phyloP scores from a whole-genome alignment of 2,113 vertebrate species.

The Anarhynchus alexandrinus region DNA sequence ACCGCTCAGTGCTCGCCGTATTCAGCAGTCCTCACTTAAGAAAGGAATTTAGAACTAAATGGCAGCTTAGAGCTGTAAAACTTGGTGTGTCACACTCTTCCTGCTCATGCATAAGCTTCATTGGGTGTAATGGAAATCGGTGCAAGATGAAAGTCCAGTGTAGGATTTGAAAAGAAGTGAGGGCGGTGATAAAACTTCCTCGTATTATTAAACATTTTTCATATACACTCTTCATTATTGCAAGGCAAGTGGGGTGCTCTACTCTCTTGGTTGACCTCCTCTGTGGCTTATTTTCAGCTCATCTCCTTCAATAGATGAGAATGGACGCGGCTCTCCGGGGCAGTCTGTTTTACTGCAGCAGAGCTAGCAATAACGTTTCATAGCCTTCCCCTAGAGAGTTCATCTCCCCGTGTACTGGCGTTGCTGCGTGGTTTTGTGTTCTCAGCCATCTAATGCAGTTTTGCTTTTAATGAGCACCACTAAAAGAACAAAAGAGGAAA shows the following conservation, averaged over 20 bases:
- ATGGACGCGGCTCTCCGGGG: not conserved
- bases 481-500: not conserved
- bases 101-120: not conserved
- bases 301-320: not conserved
- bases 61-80: not conserved
- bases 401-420: not conserved
- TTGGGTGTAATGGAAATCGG: not conserved
- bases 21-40: constrained; percentile 2
- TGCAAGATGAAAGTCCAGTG: not conserved
- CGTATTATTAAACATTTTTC: not conserved
- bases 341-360: not conserved
- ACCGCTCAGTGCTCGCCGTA: not conserved
- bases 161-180: not conserved
- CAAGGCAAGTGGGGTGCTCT: not conserved
- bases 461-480: not conserved
- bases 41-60: constrained; percentile 24
- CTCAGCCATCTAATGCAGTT: not conserved
- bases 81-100: not conserved
- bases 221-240: not conserved
- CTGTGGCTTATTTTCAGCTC: constrained; percentile 9
- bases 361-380: not conserved
- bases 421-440: not conserved
- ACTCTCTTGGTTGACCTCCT: constrained; percentile 2
- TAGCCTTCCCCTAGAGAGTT: not conserved
- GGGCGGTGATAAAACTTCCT: not conserved